Evolutionary conservation across 1,140 invertebrate genomes (phyloP).

Genomic region (Microplitis demolitor): DNA sequence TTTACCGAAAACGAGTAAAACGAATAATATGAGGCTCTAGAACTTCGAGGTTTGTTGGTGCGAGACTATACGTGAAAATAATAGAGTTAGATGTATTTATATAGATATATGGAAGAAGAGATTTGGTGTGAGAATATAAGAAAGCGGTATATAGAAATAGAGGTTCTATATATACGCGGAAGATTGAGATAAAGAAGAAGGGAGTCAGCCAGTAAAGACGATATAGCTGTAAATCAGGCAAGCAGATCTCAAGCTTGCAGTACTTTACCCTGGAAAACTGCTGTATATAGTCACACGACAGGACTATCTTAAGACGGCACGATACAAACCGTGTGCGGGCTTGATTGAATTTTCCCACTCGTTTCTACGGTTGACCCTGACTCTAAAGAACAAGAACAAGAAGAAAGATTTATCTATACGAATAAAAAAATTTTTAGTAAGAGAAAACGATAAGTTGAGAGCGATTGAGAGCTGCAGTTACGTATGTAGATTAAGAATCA

Average conservation of each 20-base stretch:
- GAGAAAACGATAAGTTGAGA: slow-evolving; percentile 9
- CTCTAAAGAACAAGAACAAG: slow-evolving; percentile 4
- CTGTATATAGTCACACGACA: background rate
- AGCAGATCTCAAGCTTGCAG: slow-evolving; percentile 21
- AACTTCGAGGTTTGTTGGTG: background rate
- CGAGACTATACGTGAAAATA: background rate
- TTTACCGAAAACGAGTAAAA: slow-evolving; percentile 20
- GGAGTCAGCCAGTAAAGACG: background rate
- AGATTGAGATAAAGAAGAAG: background rate
- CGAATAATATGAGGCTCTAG: slow-evolving; percentile 8
- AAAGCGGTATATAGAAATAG: background rate
- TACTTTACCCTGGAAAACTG: background rate
- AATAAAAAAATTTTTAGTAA: slow-evolving; percentile 1
- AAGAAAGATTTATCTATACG: background rate
- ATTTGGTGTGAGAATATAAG: background rate
- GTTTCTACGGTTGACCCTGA: slow-evolving; percentile 24
- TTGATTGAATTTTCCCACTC: slow-evolving; percentile 26
- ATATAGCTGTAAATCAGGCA: slow-evolving; percentile 26
- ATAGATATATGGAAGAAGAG: background rate
- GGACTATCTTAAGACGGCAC: slow-evolving; percentile 13
- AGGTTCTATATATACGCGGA: background rate
- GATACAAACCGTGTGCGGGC: slow-evolving; percentile 20
- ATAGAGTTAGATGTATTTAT: background rate
- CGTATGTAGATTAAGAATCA: slow-evolving; percentile 32
- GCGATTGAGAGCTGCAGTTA: slow-evolving; percentile 16